Percentiles rank a stretch among this genome's conserved stretches.
These are phyloP conservation scores for Drosophila ohnishii DNA, from an alignment of 1,140 invertebrate species.

Conservation along the genomic window DNA sequence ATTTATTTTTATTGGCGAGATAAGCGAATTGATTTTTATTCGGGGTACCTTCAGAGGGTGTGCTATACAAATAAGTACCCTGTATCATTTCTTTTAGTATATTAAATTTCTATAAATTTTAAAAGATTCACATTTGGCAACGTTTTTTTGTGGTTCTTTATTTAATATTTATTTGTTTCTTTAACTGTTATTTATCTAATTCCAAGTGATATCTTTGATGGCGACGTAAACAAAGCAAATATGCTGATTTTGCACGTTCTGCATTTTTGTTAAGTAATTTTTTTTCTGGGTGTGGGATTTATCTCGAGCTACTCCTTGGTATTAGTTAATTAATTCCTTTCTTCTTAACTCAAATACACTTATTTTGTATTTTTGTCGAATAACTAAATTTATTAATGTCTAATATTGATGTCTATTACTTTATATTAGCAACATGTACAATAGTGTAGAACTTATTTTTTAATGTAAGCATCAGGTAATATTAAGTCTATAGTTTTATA, in stretches of 20 bases:
- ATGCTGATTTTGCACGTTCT: background rate
- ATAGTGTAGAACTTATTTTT: no score
- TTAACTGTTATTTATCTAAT: background rate
- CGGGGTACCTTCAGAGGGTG: background rate
- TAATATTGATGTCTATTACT: no score
- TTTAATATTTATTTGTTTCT: background rate
- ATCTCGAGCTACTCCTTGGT: background rate
- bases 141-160: background rate
- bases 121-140: background rate
- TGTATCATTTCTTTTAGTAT: background rate
- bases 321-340: background rate
- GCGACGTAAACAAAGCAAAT: background rate
- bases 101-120: no score
- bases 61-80: background rate
- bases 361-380: no score
- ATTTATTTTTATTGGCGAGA: conserved; percentile 27
- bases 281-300: background rate
- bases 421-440: no score
- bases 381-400: no score
- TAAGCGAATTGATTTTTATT: conserved; percentile 26
- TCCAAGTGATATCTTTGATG: background rate
- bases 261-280: background rate
- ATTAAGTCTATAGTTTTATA: background rate
- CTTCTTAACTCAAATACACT: no score
- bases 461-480: background rate